Percentiles rank a stretch among this genome's conserved stretches.
These are phyloP conservation scores for Chelonia mydas DNA, from an alignment of 2,797 vertebrate genomes.

Conservation along the genomic window DNA sequence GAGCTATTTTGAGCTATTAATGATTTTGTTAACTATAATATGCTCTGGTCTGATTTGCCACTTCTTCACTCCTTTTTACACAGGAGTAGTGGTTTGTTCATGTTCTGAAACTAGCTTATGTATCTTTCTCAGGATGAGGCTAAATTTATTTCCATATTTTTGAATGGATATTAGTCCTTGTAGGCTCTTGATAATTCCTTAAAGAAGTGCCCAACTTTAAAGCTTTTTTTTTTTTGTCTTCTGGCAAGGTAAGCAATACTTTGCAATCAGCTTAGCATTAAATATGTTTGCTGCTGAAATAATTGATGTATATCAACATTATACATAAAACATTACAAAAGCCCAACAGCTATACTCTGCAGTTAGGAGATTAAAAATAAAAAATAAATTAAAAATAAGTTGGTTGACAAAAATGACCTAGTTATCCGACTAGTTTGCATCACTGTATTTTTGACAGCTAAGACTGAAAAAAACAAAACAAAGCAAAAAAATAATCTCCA, in stretches of 20 bases:
- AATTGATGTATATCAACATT: constrained; percentile 66
- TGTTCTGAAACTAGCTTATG: neutral
- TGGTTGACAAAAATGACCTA: constrained; percentile 53
- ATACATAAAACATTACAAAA: constrained; percentile 71
- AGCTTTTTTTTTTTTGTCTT: neutral
- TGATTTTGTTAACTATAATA: neutral
- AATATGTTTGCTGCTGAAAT: constrained; percentile 46
- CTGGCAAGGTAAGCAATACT: constrained; percentile 29
- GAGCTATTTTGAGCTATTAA: neutral
- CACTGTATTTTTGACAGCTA: constrained; percentile 21
- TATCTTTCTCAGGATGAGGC: neutral
- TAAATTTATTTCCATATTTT: neutral
- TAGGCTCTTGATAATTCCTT: neutral
- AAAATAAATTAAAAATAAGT: constrained; percentile 43
- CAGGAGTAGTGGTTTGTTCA: neutral
- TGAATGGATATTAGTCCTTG: neutral
- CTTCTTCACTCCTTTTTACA: neutral
- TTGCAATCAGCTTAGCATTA: constrained; percentile 64
- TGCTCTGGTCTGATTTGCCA: fast-evolving
- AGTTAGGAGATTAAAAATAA: constrained; percentile 64
- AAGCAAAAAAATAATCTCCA: constrained; percentile 5
- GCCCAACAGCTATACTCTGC: constrained; percentile 49
- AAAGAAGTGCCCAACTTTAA: neutral
- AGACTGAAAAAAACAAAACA: neutral
- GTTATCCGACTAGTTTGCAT: constrained; percentile 49